Evolutionary conservation across 2,113 vertebrate genomes (phyloP).

Genomic region (Gobius niger): DNA sequence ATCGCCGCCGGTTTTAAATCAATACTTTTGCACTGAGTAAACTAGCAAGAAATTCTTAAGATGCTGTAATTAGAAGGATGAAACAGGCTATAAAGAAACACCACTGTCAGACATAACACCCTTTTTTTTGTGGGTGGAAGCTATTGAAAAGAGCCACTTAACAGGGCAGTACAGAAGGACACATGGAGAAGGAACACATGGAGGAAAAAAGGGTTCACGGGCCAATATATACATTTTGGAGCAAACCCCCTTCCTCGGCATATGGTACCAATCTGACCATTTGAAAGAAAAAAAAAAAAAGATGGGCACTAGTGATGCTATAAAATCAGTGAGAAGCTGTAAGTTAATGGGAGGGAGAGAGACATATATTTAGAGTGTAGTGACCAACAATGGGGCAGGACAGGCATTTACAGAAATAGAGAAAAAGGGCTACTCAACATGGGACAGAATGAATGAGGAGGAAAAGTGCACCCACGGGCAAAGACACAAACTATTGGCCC

Average conservation of each 20-base stretch:
- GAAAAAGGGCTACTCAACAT: slow-evolving; percentile 42
- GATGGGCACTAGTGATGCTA: slow-evolving; percentile 32
- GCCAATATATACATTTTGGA: slow-evolving; percentile 73
- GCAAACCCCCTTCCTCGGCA: slow-evolving; percentile 57
- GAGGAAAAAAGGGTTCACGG: slow-evolving; percentile 56
- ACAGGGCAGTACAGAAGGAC: slow-evolving; percentile 52
- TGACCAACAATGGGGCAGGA: slow-evolving; percentile 44
- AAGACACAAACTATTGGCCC: slow-evolving; percentile 15
- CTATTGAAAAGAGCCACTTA: slow-evolving; percentile 64
- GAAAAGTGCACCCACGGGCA: slow-evolving; percentile 44
- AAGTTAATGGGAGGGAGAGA: slow-evolving; percentile 40
- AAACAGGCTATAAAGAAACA: slow-evolving; percentile 28
- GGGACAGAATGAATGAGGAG: slow-evolving; percentile 53
- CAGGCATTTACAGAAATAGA: slow-evolving; percentile 48
- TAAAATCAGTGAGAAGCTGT: slow-evolving; percentile 30
- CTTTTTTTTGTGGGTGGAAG: slow-evolving; percentile 44
- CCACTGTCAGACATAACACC: slow-evolving; percentile 29
- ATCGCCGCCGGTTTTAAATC: neutral
- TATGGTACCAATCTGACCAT: slow-evolving; percentile 77
- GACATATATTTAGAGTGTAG: slow-evolving; percentile 33
- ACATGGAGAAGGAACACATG: slow-evolving; percentile 42
- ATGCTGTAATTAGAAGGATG: slow-evolving; percentile 34
- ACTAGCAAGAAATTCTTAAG: slow-evolving; percentile 34
- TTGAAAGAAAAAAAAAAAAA: slow-evolving; percentile 48
- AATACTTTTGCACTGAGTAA: slow-evolving; percentile 23